Percentiles rank a stretch among this genome's conserved stretches.
These are phyloP conservation scores for Balaenoptera acutorostrata DNA, from an alignment of 2,113 vertebrate genomes.

Conservation along the genomic window DNA sequence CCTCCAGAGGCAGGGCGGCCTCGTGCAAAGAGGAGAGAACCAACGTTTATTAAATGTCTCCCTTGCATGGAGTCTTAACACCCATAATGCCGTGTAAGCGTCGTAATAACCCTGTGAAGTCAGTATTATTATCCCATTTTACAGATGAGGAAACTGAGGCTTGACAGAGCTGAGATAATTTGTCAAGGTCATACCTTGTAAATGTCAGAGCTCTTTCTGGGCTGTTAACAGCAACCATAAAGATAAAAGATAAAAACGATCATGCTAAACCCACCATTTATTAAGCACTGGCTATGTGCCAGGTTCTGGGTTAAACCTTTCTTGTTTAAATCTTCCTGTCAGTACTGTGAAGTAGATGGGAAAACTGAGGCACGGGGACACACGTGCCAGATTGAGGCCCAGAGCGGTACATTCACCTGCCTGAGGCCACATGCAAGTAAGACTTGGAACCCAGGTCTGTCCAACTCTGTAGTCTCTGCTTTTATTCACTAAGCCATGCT, in stretches of 20 bases:
- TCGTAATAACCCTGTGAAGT: neutral
- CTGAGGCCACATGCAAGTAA: neutral
- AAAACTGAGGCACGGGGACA: neutral
- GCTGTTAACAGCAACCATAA: neutral
- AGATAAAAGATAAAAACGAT: neutral
- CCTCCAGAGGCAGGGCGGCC: neutral
- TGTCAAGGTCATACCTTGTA: neutral
- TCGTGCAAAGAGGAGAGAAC: neutral
- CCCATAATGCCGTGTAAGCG: fast-evolving
- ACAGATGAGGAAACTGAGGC: neutral
- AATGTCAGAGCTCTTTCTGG: neutral
- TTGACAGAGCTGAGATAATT: neutral
- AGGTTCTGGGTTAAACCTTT: neutral
- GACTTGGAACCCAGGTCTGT: neutral
- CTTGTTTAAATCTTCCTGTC: neutral
- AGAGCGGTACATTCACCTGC: neutral
- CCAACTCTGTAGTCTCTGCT: neutral
- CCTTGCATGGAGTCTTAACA: neutral
- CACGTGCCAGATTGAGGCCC: neutral
- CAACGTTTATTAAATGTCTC: fast-evolving
- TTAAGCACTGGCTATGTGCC: neutral
- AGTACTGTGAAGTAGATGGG: neutral
- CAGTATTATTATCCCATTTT: neutral
- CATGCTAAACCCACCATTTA: fast-evolving
- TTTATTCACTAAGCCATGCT: neutral